Conservation (phyloP, 1,140 invertebrate genomes). For the Drosophila pachea region DNA sequence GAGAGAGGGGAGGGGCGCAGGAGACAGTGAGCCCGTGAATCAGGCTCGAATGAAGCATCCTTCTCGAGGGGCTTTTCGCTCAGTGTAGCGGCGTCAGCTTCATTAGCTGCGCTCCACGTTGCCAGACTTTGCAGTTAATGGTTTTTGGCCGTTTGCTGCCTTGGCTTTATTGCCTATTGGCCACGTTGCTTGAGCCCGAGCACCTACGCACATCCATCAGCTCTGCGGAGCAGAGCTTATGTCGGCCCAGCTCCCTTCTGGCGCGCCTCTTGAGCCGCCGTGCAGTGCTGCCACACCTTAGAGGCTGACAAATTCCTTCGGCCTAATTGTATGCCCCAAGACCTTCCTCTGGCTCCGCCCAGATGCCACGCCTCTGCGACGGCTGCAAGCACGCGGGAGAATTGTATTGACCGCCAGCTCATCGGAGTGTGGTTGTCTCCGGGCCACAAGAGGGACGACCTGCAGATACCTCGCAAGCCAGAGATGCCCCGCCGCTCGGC, state of each 20-base stretch:
- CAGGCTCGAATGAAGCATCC: neutral
- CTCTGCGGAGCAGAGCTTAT: slow-evolving; percentile 18
- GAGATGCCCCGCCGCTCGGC: too few species aligned
- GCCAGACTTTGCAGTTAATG: slow-evolving; percentile 29
- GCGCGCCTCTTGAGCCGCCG: too few species aligned
- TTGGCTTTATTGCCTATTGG: slow-evolving; percentile 12
- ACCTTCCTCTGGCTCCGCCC: too few species aligned
- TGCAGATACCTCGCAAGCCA: too few species aligned
- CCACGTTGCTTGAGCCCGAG: slow-evolving; percentile 27
- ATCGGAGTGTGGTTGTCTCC: slow-evolving; percentile 22
- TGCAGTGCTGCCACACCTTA: neutral
- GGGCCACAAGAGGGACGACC: too few species aligned
- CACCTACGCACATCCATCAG: slow-evolving; percentile 31
- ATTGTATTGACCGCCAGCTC: slow-evolving; percentile 30
- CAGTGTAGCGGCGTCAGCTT: slow-evolving; percentile 17
- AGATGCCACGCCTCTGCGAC: neutral
- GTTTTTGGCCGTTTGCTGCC: neutral
- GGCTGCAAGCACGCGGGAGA: slow-evolving; percentile 12
- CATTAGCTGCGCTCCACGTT: slow-evolving; percentile 12
- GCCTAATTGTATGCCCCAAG: slow-evolving; percentile 27
- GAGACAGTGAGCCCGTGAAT: neutral
- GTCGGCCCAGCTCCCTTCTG: neutral
- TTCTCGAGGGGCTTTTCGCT: slow-evolving; percentile 1
- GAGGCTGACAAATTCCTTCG: slow-evolving; percentile 23
- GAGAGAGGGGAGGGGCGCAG: neutral